Evolutionary conservation across 1,140 invertebrate species (phyloP).

Genomic region (Araneus ventricosus): DNA sequence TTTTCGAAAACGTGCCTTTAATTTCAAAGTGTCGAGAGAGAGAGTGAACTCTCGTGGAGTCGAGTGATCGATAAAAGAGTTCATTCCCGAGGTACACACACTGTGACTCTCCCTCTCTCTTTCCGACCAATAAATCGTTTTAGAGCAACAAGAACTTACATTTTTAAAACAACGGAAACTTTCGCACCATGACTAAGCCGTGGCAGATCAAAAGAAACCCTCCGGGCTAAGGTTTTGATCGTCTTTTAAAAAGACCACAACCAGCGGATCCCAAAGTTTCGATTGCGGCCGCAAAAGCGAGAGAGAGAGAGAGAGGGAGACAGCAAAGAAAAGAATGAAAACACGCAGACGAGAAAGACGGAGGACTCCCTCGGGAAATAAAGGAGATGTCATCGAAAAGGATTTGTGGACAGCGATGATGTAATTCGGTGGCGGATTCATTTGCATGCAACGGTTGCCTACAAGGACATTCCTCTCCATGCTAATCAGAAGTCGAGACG

Average conservation of each 20-base stretch:
- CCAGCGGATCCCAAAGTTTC: slow-evolving; percentile 41
- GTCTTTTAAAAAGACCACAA: slow-evolving; percentile 68
- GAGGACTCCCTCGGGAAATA: slow-evolving; percentile 66
- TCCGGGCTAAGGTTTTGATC: slow-evolving; percentile 71
- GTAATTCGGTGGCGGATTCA: not conserved
- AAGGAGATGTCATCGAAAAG: slow-evolving; percentile 49
- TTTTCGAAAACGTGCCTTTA: slow-evolving; percentile 27
- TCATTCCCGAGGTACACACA: not conserved
- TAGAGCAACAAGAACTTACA: slow-evolving; percentile 66
- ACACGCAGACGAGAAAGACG: slow-evolving; percentile 43
- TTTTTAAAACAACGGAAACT: slow-evolving; percentile 65
- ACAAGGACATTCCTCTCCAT: slow-evolving; percentile 1
- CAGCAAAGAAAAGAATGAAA: slow-evolving; percentile 21
- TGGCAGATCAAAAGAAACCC: slow-evolving; percentile 68
- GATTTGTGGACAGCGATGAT: not conserved
- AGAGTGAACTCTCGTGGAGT: slow-evolving; percentile 1
- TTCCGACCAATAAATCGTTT: slow-evolving; percentile 69
- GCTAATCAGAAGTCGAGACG: slow-evolving; percentile 19
- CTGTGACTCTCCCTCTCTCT: not conserved
- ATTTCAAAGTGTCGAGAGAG: slow-evolving; percentile 28
- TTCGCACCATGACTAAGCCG: slow-evolving; percentile 60
- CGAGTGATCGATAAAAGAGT: slow-evolving; percentile 30
- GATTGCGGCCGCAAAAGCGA: slow-evolving; percentile 37
- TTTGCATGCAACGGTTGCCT: slow-evolving; percentile 9
- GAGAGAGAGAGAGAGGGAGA: not conserved